A percentile compares a stretch with the other conserved stretches of the same genome.
Conservation (phyloP, 2,797 vertebrate genomes). For the Gymnopithys bicolor region DNA sequence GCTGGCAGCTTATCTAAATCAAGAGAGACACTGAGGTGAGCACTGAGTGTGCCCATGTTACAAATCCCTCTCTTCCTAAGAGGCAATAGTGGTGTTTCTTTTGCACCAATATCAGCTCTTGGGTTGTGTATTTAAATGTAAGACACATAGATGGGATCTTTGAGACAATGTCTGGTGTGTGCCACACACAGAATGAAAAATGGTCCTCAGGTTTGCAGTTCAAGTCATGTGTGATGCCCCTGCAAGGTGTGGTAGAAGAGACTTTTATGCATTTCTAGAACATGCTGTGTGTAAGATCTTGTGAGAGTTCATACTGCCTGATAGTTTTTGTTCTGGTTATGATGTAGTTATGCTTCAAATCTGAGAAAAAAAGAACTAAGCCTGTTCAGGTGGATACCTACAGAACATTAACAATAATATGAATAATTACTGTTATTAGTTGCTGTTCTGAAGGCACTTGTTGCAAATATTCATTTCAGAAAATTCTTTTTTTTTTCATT, state of each 20-base stretch:
- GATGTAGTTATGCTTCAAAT: not conserved
- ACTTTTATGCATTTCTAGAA: not conserved
- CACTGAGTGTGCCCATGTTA: not conserved
- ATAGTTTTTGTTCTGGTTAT: not conserved
- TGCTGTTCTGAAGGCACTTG: not conserved
- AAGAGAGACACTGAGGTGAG: not conserved
- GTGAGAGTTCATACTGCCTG: not conserved
- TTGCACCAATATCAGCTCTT: not conserved
- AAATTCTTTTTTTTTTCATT: not conserved
- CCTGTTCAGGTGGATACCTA: not conserved
- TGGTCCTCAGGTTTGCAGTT: not conserved
- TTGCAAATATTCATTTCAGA: not conserved
- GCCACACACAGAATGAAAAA: not conserved
- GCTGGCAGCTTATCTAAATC: not conserved
- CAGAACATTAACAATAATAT: not conserved
- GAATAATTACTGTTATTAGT: not conserved
- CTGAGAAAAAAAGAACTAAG: not conserved
- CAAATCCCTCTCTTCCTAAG: not conserved
- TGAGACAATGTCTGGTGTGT: not conserved
- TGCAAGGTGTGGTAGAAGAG: not conserved
- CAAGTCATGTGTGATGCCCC: not conserved
- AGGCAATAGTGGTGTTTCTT: not conserved
- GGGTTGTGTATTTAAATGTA: not conserved
- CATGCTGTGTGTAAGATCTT: not conserved
- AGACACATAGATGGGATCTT: not conserved